Evolutionary conservation across 2,888 invertebrate species (phyloP), one percentile per base, ranked within the genome.

Genomic region (Morinoia aosen): DNA sequence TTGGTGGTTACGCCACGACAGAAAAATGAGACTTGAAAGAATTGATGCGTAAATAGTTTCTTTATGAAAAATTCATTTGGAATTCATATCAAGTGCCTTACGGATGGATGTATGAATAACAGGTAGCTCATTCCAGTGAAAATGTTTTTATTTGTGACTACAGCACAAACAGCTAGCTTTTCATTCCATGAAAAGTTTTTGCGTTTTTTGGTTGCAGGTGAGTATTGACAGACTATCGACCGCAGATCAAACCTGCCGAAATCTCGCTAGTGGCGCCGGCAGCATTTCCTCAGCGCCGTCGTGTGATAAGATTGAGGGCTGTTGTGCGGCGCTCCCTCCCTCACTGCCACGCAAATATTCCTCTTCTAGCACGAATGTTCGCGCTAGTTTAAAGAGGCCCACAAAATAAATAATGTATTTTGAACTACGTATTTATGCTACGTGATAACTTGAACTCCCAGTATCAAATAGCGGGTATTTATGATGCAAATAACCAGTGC

Each of bases 231-330:
- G 14, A 90, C n/a, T 48, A 90, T 90, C 90, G 90, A 90, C 90
- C 40, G 16, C 90, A 40, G 16, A 90, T 90, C 40, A 48, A 40
- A 90, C n/a, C 39, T 90, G 90, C 48, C 90, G 48, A 90, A 48
- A 90, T 90, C 40, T 90, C 16, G 39, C 40, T 90, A 48, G 57
- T 48, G 57, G n/a, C 93, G 93, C 93, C 57, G 57, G 57, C 33
- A 57, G 93, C 93, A 48, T 48, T 93, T 93, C 93, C 93, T 93
- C 93, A 33, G 33, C 93, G 48, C 19, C 93, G 93, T 56, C 93
- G 40, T 90, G 16, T 90, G 90, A 90, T 90, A 90, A 48, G 40
- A 90, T 90, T 90, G 90, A 93, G 48, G 93, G 57, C 48, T 90
- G 90, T 90, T 40, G 90, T 90, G 90, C 40, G 39, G 90, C 0